Conservation (phyloP, 1,140 invertebrate genomes). For the Lasaia peninsularis region DNA sequence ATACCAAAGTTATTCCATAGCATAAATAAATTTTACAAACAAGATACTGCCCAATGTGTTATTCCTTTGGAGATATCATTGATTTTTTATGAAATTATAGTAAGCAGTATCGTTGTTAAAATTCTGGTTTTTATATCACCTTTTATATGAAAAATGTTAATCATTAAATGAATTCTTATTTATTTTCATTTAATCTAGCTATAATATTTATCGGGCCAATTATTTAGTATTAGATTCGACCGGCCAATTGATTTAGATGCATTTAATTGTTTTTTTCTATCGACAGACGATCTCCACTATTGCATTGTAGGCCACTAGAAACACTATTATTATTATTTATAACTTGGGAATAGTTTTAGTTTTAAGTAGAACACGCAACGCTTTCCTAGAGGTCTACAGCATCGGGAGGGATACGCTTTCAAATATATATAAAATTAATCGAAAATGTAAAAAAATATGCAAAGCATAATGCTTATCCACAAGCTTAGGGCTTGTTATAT, state of each 20-base stretch:
- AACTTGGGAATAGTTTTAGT: slow-evolving; percentile 25
- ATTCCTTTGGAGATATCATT: slow-evolving; percentile 26
- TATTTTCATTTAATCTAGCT: slow-evolving; percentile 38
- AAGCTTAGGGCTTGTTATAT: slow-evolving; percentile 4
- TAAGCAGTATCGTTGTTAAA: slow-evolving; percentile 39
- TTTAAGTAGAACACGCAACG: slow-evolving; percentile 22
- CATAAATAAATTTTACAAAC: slow-evolving; percentile 48
- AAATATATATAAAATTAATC: slow-evolving; percentile 14
- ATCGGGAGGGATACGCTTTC: slow-evolving; percentile 16
- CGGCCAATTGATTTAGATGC: slow-evolving; percentile 28
- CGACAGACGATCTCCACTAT: slow-evolving; percentile 29
- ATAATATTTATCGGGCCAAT: slow-evolving; percentile 42
- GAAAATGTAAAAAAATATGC: slow-evolving; percentile 4
- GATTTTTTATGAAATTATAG: slow-evolving; percentile 31
- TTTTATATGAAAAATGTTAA: slow-evolving; percentile 29
- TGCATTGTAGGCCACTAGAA: slow-evolving; percentile 26
- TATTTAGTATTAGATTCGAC: slow-evolving; percentile 42
- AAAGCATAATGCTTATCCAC: slow-evolving; percentile 4
- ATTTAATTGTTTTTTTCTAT: slow-evolving; percentile 26
- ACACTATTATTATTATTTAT: slow-evolving; percentile 25
- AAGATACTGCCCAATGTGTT: slow-evolving; percentile 41
- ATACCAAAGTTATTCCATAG: slow-evolving; percentile 72
- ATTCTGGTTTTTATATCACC: slow-evolving; percentile 22
- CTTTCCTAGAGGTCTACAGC: slow-evolving; percentile 27
- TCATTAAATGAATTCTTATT: slow-evolving; percentile 42